A percentile compares a stretch with the other conserved stretches of the same genome.
Evolutionary conservation across 2,113 vertebrate species (phyloP).

Genomic region (Pygoscelis antarcticus): DNA sequence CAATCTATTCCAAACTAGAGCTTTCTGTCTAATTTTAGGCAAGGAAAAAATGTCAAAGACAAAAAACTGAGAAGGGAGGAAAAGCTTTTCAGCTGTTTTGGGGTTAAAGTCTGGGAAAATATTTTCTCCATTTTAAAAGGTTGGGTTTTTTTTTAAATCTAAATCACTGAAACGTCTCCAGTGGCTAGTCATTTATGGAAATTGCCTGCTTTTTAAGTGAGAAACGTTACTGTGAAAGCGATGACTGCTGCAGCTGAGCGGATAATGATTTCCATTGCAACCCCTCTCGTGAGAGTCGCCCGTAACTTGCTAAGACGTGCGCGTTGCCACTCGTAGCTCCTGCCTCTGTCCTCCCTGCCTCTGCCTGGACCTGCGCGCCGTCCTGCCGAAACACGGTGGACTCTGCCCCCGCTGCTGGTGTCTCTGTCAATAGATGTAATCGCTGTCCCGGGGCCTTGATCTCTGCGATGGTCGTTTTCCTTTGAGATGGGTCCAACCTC

Average conservation of each 20-base stretch:
- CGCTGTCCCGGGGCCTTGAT: neutral
- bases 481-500: neutral
- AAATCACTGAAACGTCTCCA: neutral
- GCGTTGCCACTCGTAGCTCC: too few relatives aligned
- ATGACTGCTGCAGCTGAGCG: neutral
- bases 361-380: fast-evolving
- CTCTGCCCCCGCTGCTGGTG: neutral
- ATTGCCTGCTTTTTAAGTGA: neutral
- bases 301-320: neutral
- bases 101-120: neutral
- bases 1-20: neutral
- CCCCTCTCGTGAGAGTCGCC: neutral
- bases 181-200: neutral
- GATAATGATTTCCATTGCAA: neutral
- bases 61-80: neutral
- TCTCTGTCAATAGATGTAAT: neutral
- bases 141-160: neutral
- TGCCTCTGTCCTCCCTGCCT: neutral
- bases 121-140: neutral
- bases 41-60: neutral
- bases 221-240: neutral
- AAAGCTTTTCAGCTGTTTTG: neutral
- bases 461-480: neutral
- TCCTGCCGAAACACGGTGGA: neutral
- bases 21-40: neutral